A percentile compares a stretch with the other conserved stretches of the same genome.
phyloP scores from a whole-genome alignment of 2,797 vertebrate species.

The Onychomys leucogaster region DNA sequence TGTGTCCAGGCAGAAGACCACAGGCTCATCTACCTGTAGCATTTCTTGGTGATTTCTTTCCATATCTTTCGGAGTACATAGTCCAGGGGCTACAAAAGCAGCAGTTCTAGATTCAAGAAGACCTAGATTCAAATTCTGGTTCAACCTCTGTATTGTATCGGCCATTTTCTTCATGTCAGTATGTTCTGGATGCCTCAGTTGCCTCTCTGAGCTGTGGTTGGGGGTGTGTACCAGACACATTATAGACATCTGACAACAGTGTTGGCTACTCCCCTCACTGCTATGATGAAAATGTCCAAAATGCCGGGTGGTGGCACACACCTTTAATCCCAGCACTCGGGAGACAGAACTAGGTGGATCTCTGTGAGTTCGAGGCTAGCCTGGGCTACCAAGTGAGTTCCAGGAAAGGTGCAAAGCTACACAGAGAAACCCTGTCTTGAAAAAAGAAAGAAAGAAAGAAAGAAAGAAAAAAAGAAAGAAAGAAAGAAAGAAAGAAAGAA shows the following conservation, averaged over 20 bases:
- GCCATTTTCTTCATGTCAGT: accelerated
- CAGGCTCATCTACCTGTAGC: neutral
- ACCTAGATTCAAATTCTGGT: neutral
- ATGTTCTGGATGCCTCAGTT: neutral
- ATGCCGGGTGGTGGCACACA: no score
- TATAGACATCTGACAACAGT: accelerated
- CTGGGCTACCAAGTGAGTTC: no score
- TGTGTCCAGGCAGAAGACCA: accelerated
- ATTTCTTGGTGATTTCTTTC: neutral
- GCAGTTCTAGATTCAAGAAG: neutral
- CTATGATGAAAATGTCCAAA: neutral
- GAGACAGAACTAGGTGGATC: no score
- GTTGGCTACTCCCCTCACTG: neutral
- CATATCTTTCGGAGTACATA: neutral
- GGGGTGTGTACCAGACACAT: neutral
- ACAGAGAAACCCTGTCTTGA: no score
- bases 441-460: no score
- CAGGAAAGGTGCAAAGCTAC: no score
- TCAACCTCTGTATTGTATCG: accelerated
- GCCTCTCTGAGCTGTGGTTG: neutral
- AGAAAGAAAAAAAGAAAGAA: no score
- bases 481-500: no score
- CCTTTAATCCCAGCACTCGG: no score
- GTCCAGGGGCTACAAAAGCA: no score
- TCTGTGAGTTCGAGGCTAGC: no score